Evolutionary conservation across 2,888 invertebrate genomes (phyloP).

Genomic region (Platycnemis pennipes): DNA sequence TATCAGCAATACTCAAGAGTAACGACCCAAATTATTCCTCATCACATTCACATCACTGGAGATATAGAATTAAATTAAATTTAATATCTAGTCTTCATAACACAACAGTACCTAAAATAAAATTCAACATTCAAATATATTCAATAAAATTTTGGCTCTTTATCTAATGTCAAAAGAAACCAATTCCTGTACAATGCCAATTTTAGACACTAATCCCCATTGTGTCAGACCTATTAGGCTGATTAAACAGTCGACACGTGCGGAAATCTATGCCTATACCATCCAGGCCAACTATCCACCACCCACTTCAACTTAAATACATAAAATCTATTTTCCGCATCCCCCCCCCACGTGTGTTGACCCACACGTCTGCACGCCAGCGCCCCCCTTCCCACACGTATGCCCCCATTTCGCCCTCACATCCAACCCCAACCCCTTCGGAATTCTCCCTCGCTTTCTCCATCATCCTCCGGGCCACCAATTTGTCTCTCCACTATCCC

Average conservation of each 20-base stretch:
- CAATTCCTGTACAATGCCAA: too few relatives aligned
- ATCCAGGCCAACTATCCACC: not conserved
- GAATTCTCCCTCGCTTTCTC: not conserved
- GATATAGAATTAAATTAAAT: too few relatives aligned
- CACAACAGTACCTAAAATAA: too few relatives aligned
- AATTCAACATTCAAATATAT: too few relatives aligned
- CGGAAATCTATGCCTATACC: not conserved
- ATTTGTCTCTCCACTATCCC: not conserved
- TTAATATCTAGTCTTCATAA: too few relatives aligned
- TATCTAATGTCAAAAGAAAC: too few relatives aligned
- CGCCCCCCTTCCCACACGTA: not conserved
- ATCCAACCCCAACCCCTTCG: not conserved
- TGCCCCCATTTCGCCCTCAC: not conserved
- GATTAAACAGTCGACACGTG: not conserved
- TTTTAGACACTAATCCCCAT: too few relatives aligned
- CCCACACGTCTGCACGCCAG: not conserved
- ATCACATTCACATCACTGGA: too few relatives aligned
- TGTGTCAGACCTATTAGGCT: not conserved
- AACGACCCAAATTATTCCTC: too few relatives aligned
- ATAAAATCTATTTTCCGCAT: not conserved
- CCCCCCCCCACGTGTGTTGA: not conserved
- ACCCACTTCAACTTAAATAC: not conserved
- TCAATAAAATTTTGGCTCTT: too few relatives aligned
- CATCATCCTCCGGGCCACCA: constrained; percentile 1
- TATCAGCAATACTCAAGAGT: too few relatives aligned